A percentile compares a stretch with the other conserved stretches of the same genome.
Evolutionary conservation across 2,888 invertebrate genomes (phyloP).

Genomic region (Anorthoa munda): DNA sequence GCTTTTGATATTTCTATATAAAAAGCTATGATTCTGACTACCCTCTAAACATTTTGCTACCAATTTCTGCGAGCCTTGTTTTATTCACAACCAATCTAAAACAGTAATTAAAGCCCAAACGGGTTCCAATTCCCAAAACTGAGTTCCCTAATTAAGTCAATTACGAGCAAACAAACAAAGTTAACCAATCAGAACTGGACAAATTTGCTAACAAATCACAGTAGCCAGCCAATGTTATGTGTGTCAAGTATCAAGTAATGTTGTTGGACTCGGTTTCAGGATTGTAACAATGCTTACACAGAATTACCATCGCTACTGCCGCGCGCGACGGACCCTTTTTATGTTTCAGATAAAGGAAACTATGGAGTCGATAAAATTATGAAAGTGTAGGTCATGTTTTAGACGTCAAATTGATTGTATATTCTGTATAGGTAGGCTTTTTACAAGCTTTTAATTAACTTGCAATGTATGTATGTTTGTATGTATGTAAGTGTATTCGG

Average conservation of each 20-base stretch:
- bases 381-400: background rate
- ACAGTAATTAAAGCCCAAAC: background rate
- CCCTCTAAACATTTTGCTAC: background rate
- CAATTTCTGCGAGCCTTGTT: background rate
- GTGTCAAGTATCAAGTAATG: slow-evolving; percentile 77
- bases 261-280: slow-evolving; percentile 70
- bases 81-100: background rate
- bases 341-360: slow-evolving; percentile 65
- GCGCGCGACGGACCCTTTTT: slow-evolving; percentile 71
- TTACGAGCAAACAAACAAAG: slow-evolving; percentile 8
- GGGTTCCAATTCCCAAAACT: background rate
- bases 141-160: background rate
- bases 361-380: slow-evolving; percentile 49
- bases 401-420: background rate
- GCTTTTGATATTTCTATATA: too few species aligned
- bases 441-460: too few species aligned
- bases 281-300: slow-evolving; percentile 88
- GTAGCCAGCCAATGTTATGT: slow-evolving; percentile 19
- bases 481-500: too few species aligned
- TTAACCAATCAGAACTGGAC: background rate
- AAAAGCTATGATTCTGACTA: too few species aligned
- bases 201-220: slow-evolving; percentile 7
- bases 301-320: slow-evolving; percentile 81
- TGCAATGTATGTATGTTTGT: too few species aligned
- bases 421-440: background rate